Evolutionary conservation across 2,113 vertebrate genomes (phyloP).

Genomic region (Seriola dumerili): DNA sequence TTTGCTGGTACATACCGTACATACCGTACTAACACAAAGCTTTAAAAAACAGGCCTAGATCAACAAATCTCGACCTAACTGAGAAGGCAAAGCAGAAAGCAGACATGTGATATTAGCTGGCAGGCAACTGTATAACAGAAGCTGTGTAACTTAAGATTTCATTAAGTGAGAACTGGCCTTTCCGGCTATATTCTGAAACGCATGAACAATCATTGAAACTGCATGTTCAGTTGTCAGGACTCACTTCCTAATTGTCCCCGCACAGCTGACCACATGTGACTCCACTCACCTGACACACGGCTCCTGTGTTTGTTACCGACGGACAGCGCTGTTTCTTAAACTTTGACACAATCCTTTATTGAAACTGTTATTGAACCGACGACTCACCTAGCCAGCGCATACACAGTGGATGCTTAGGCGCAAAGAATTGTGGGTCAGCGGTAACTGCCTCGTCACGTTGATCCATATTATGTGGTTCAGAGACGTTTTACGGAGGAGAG

Average conservation of each 20-base stretch:
- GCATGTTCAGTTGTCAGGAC: neutral
- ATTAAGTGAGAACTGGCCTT: neutral
- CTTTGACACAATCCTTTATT: neutral
- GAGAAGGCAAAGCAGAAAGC: neutral
- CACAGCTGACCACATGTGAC: constrained; percentile 34
- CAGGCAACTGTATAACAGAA: too few relatives aligned
- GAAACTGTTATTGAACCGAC: too few relatives aligned
- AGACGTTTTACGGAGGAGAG: neutral
- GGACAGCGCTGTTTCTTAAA: neutral
- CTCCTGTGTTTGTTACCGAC: neutral
- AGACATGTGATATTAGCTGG: neutral
- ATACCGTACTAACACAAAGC: too few relatives aligned
- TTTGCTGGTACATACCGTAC: too few relatives aligned
- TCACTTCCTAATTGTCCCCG: constrained; percentile 7
- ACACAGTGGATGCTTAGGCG: neutral
- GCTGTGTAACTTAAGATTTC: neutral
- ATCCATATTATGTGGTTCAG: neutral
- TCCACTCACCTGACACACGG: constrained; percentile 13
- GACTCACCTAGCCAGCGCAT: too few relatives aligned
- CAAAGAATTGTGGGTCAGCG: constrained; percentile 64
- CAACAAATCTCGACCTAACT: neutral
- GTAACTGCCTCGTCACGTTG: constrained; percentile 13
- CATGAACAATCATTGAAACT: accelerated
- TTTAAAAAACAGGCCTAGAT: too few relatives aligned
- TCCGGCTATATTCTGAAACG: neutral